Conservation (phyloP, 2,113 vertebrate species). For the Terrapene triunguis region DNA sequence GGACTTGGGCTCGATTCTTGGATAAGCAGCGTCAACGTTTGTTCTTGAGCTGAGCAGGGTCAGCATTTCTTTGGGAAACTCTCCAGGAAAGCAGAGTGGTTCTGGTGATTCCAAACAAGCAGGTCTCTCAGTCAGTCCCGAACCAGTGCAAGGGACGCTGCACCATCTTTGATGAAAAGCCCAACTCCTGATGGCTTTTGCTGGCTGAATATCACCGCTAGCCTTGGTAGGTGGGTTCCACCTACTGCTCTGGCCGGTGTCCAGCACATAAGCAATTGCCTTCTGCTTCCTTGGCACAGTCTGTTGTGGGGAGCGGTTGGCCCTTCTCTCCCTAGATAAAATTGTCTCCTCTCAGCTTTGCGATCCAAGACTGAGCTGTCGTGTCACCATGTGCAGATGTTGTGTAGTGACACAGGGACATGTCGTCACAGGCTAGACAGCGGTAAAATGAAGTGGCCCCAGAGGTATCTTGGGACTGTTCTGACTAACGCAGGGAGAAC, state of each 20-base stretch:
- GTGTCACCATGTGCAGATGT: background rate
- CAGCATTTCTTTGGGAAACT: background rate
- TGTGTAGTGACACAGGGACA: background rate
- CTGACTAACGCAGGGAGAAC: background rate
- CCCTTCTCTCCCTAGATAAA: background rate
- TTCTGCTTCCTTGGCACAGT: background rate
- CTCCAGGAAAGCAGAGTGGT: background rate
- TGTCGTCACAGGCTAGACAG: background rate
- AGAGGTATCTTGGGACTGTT: background rate
- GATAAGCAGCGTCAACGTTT: background rate
- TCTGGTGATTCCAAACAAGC: background rate
- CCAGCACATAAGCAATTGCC: background rate
- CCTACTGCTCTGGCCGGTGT: background rate
- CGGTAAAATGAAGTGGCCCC: no score
- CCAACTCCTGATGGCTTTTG: background rate
- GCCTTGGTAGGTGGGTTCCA: accelerated
- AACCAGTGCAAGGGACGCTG: no score
- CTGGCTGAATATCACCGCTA: background rate
- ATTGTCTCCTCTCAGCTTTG: background rate
- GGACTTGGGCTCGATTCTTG: background rate
- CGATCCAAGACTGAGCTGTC: background rate
- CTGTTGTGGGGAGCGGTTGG: no score
- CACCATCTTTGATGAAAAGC: background rate
- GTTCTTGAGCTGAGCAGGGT: background rate
- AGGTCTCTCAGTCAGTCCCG: background rate